Evolutionary conservation across 2,888 invertebrate species (phyloP), one percentile per base, ranked within the genome.

Genomic region (Rhagonycha lutea): DNA sequence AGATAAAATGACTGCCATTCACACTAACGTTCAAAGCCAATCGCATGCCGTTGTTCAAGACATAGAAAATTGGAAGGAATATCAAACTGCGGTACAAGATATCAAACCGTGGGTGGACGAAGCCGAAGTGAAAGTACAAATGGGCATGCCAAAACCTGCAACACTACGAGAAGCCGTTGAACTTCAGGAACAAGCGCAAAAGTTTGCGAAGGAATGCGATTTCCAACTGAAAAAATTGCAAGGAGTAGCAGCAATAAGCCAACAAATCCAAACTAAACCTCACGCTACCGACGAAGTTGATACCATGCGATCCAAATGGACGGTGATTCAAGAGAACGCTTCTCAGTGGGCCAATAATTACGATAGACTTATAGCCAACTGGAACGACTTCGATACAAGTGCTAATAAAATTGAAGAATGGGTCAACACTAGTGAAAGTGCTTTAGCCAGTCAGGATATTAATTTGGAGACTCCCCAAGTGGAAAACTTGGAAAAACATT

Each of bases 21-120:
- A 95, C 85, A 90, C 93, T 5, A 93, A 92, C 63, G 93, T 95
- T 61, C 93, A 93, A 84, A 92, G 92, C 79, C 95, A 96, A 85
- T 92, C 94, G 11, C 92, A 92, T 81, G 91, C 93, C 3, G 93
- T 96, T 0, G 91, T 92, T 79, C 92, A 94, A 83, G 96, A 97
- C 85, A 89, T 97, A 68, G 91, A 92, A 60, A 94, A 94, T 80
- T 97, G 96, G 95, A 93, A 96, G 84, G 92, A 93, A 82, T 96
- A 96, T 87, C 95, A 96, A 87, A 90, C 91, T 65, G 93, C 92
- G 73, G 90, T 96, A 29, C 91, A 94, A 76, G 92, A 94, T 86
- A 91, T 97, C 70, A 94, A 94, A 85, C 96, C 97, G 0, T 96
- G 97, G 94, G 92, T 98, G 73, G 95, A 96, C 86, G 91, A 95